Conservation (phyloP, 2,113 vertebrate genomes). For the cattle (Bos taurus) region DNA sequence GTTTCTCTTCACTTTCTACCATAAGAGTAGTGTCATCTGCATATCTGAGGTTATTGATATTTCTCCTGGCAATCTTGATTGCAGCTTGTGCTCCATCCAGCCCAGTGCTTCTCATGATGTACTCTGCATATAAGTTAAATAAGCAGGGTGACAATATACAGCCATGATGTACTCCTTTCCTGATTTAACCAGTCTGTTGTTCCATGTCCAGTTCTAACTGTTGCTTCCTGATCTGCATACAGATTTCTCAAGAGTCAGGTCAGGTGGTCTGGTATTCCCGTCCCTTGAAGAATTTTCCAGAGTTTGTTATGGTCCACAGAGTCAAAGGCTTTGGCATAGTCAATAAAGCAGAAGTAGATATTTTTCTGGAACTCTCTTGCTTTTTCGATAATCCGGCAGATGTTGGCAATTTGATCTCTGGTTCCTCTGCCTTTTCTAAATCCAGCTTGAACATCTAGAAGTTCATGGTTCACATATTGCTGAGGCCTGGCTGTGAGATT, state of each 20-base stretch:
- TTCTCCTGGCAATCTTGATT: neutral
- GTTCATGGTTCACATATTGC: neutral
- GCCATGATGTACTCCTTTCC: neutral
- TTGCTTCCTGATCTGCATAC: neutral
- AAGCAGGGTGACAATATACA: neutral
- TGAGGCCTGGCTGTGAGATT: neutral
- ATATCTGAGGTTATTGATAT: neutral
- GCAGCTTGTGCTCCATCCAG: neutral
- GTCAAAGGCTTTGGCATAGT: neutral
- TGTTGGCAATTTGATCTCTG: neutral
- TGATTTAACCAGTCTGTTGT: neutral
- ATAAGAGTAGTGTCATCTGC: neutral
- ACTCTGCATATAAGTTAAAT: neutral
- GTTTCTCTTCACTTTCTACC: neutral
- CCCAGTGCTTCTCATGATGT: neutral
- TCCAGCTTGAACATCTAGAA: neutral
- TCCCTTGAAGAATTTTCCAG: neutral
- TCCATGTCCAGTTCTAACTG: neutral
- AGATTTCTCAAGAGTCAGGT: neutral
- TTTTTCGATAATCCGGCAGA: neutral
- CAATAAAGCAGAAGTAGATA: neutral
- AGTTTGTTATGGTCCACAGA: neutral
- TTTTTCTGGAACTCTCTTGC: neutral
- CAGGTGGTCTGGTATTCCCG: neutral
- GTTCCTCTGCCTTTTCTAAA: neutral